These are phyloP conservation scores for Elgonia sp. DNA, from an alignment of 2,888 invertebrate genomes.

Conservation along the genomic window DNA sequence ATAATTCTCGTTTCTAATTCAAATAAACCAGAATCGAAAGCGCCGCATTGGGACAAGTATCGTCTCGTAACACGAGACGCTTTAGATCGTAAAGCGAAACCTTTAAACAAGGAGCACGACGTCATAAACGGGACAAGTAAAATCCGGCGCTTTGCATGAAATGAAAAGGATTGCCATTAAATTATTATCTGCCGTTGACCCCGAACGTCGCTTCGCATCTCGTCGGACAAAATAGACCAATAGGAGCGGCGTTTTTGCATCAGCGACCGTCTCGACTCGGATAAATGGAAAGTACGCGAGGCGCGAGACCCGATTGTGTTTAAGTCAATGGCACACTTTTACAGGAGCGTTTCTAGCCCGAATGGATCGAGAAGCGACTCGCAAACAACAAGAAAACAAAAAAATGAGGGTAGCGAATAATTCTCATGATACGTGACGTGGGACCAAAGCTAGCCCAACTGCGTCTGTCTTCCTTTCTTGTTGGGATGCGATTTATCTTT, in stretches of 20 bases:
- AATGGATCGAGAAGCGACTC: conserved; percentile 31
- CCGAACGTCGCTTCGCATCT: conserved; percentile 37
- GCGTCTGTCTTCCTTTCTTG: conserved; percentile 1
- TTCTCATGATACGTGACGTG: conserved; percentile 33
- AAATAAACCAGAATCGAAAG: too few relatives aligned
- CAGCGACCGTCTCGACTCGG: conserved; percentile 26
- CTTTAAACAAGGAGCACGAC: conserved; percentile 18
- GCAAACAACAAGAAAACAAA: conserved; percentile 17
- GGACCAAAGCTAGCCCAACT: not conserved
- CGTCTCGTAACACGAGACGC: too few relatives aligned
- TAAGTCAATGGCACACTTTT: conserved; percentile 64
- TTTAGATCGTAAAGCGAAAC: too few relatives aligned
- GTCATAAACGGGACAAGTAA: conserved; percentile 52
- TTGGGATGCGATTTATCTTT: conserved; percentile 4
- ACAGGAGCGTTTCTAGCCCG: conserved; percentile 59
- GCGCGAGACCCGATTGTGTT: conserved; percentile 53
- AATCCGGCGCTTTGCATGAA: conserved; percentile 42
- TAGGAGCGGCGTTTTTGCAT: conserved; percentile 31
- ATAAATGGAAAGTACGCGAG: conserved; percentile 63
- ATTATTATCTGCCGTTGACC: conserved; percentile 63
- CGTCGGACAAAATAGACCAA: conserved; percentile 47
- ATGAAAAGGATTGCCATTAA: conserved; percentile 45
- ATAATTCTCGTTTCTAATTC: too few relatives aligned
- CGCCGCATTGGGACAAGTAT: too few relatives aligned
- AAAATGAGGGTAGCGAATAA: conserved; percentile 41